Conservation (phyloP, 2,113 vertebrate genomes). For the Heloderma charlesbogerti region DNA sequence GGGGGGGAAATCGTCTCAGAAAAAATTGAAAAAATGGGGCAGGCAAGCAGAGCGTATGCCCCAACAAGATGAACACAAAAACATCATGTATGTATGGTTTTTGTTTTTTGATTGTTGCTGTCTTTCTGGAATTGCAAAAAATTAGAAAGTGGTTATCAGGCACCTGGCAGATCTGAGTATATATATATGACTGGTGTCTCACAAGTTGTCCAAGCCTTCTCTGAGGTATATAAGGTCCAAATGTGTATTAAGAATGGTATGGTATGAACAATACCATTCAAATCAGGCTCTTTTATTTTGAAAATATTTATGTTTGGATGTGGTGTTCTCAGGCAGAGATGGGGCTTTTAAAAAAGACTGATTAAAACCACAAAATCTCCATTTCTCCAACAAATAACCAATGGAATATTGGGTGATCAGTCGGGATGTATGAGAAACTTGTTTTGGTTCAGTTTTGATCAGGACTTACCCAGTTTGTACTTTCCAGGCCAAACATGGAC, state of each 20-base stretch:
- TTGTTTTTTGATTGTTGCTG: neutral
- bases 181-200: neutral
- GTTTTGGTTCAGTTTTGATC: too few species aligned
- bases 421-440: too few species aligned
- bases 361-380: neutral
- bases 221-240: neutral
- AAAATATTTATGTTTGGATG: neutral
- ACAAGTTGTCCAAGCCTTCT: neutral
- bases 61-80: neutral
- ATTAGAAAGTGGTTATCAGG: neutral
- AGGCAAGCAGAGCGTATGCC: neutral
- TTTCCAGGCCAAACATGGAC: too few species aligned
- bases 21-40: too few species aligned
- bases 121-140: neutral
- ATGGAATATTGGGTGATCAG: neutral
- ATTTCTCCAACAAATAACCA: neutral
- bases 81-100: neutral
- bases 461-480: too few species aligned
- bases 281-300: neutral
- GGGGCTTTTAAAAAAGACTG: neutral
- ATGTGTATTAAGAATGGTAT: neutral
- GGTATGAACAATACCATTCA: neutral
- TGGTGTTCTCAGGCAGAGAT: neutral
- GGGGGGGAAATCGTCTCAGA: too few species aligned
- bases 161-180: neutral